A percentile compares a stretch with the other conserved stretches of the same genome.
Evolutionary conservation across 2,888 invertebrate species (phyloP).

Genomic region (Germaria angustata): DNA sequence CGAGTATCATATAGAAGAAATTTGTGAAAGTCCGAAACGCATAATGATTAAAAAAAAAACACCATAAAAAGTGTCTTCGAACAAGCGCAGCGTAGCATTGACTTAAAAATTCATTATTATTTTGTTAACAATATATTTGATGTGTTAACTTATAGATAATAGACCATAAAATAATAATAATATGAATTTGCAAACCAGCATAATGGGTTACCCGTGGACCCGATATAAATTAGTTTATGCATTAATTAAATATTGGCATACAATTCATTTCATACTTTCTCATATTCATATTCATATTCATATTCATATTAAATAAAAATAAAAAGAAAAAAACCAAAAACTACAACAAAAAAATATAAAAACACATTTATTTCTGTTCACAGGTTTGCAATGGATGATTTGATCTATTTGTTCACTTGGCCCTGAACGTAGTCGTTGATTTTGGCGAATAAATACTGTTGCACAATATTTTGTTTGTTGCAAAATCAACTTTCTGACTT

Average conservation of each 20-base stretch:
- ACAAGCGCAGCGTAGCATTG: too few relatives aligned
- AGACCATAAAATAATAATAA: too few relatives aligned
- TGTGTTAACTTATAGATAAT: too few relatives aligned
- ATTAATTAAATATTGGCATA: constrained; percentile 47
- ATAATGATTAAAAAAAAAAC: too few relatives aligned
- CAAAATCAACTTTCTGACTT: constrained; percentile 56
- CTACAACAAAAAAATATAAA: not conserved
- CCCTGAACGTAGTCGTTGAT: constrained; percentile 76
- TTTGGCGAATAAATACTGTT: constrained; percentile 68
- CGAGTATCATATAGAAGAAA: too few relatives aligned
- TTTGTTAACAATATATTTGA: too few relatives aligned
- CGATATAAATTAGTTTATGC: constrained; percentile 34
- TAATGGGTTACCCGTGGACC: not conserved
- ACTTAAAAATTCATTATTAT: too few relatives aligned
- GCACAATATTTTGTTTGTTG: constrained; percentile 69
- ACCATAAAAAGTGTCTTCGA: too few relatives aligned
- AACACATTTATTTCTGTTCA: constrained; percentile 10
- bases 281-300: too few relatives aligned
- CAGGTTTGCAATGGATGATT: constrained; percentile 48
- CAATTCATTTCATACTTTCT: constrained; percentile 22
- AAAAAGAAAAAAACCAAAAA: not conserved
- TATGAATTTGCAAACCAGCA: not conserved
- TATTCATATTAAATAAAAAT: not conserved
- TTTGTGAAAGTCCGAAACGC: too few relatives aligned
- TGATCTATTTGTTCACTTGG: constrained; percentile 65